Conservation (phyloP, 1,140 invertebrate genomes). For the Nephila pilipes region DNA sequence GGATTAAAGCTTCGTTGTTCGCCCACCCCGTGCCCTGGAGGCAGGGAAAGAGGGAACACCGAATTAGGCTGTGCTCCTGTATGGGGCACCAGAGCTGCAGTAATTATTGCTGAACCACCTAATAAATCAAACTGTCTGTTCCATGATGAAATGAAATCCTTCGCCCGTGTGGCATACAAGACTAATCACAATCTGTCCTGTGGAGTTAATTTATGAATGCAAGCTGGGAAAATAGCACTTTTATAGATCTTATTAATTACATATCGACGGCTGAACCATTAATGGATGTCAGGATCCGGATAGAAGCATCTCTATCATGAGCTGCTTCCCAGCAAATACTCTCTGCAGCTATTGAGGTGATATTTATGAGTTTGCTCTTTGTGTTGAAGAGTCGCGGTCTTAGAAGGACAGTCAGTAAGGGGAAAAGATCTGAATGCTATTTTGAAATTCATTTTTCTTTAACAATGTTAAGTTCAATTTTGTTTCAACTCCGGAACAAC, state of each 20-base stretch:
- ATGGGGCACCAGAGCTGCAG: constrained; percentile 19
- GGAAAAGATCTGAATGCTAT: background rate
- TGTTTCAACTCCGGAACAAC: background rate
- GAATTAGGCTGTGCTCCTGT: constrained; percentile 54
- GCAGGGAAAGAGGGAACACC: background rate
- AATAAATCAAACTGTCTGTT: constrained; percentile 68
- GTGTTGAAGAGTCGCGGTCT: too few relatives aligned
- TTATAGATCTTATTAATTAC: constrained; percentile 72
- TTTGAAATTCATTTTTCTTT: background rate
- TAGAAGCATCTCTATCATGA: constrained; percentile 49
- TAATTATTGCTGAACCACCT: constrained; percentile 33
- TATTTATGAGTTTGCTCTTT: background rate
- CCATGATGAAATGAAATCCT: constrained; percentile 66
- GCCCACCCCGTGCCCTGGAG: constrained; percentile 35
- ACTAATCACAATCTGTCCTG: constrained; percentile 68
- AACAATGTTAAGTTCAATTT: background rate
- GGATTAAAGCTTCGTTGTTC: constrained; percentile 46
- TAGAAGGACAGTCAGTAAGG: background rate
- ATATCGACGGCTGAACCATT: constrained; percentile 61
- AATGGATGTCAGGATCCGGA: constrained; percentile 65
- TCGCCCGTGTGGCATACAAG: constrained; percentile 64
- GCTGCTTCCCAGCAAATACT: background rate
- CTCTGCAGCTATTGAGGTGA: background rate
- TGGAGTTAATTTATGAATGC: constrained; percentile 65
- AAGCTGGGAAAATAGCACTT: constrained; percentile 63